Percentiles rank a stretch among this genome's conserved stretches.
Conservation (phyloP, 2,113 vertebrate species). For the Hydrochoerus hydrochaeris region DNA sequence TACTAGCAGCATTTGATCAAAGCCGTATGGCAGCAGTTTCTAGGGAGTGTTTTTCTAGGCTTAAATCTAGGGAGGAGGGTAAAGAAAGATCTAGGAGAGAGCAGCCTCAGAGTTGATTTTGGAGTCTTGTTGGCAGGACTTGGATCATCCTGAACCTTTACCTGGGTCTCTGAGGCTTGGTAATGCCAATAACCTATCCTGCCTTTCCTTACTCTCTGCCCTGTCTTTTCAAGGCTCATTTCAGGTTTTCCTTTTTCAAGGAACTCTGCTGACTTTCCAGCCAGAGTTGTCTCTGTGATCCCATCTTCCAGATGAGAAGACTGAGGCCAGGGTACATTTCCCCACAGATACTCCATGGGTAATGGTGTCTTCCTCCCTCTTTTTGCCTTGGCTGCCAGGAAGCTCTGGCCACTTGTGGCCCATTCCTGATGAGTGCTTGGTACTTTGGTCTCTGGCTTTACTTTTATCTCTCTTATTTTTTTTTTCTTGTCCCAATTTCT, state of each 20-base stretch:
- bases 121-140: not conserved
- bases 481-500: not conserved
- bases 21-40: not conserved
- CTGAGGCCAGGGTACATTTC: not conserved
- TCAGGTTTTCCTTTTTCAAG: not conserved
- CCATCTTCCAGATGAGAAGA: not conserved
- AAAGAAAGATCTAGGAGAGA: not conserved
- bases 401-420: not conserved
- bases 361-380: not conserved
- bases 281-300: not conserved
- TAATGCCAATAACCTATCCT: not conserved
- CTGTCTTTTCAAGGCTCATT: not conserved
- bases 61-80: not conserved
- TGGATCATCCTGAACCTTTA: not conserved
- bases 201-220: not conserved
- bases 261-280: not conserved
- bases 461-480: not conserved
- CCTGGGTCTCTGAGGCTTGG: not conserved
- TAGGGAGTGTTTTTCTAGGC: not conserved
- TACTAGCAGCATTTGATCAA: not conserved
- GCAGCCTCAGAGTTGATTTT: not conserved
- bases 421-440: not conserved
- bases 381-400: conserved; percentile 28
- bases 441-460: not conserved
- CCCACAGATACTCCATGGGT: not conserved